Conservation (phyloP, 53 echinoderm and acorn worm genomes). For the Holothuria leucospilota region DNA sequence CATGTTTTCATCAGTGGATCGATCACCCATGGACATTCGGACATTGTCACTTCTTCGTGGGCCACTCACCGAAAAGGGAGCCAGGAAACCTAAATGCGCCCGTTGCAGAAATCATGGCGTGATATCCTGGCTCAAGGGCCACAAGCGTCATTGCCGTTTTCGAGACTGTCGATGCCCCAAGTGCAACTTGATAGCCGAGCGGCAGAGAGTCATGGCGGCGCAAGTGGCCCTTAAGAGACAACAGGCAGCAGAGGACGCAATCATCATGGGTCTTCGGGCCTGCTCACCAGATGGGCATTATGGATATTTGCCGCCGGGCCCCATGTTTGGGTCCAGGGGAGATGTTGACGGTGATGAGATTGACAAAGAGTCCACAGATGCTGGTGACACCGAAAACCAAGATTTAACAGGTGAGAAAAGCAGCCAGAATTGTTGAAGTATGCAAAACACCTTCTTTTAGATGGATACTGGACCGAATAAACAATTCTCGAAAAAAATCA, state of each 20-base stretch:
- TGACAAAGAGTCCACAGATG: conserved; percentile 25
- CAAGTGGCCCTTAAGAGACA: conserved; percentile 97
- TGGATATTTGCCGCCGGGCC: conserved; percentile 78
- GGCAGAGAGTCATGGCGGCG: conserved; percentile 99
- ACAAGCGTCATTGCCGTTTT: conserved; percentile 97
- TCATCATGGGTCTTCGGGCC: conserved; percentile 92
- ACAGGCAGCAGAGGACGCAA: conserved; percentile 99
- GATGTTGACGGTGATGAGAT: conserved; percentile 15
- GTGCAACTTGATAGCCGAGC: conserved; percentile 98
- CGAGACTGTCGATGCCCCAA: conserved; percentile 98
- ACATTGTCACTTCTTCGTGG: conserved; percentile 91
- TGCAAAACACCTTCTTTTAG: too few relatives aligned
- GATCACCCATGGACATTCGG: conserved; percentile 83
- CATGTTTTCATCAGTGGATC: conserved; percentile 52
- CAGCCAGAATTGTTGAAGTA: too few relatives aligned
- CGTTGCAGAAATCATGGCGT: conserved; percentile 98
- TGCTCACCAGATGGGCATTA: conserved; percentile 91
- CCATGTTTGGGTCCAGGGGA: conserved; percentile 68
- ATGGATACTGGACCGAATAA: too few relatives aligned
- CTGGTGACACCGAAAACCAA: conserved; percentile 1
- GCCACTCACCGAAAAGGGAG: conserved; percentile 96
- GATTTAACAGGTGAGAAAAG: conserved; percentile 26
- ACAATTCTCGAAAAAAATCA: too few relatives aligned
- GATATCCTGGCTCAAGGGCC: conserved; percentile 99
- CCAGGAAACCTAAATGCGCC: conserved; percentile 97